Evolutionary conservation across 35 echinoderm and acorn worm species (phyloP), one percentile per base, ranked within the genome.

Genomic region (Ophioderma brevispina): DNA sequence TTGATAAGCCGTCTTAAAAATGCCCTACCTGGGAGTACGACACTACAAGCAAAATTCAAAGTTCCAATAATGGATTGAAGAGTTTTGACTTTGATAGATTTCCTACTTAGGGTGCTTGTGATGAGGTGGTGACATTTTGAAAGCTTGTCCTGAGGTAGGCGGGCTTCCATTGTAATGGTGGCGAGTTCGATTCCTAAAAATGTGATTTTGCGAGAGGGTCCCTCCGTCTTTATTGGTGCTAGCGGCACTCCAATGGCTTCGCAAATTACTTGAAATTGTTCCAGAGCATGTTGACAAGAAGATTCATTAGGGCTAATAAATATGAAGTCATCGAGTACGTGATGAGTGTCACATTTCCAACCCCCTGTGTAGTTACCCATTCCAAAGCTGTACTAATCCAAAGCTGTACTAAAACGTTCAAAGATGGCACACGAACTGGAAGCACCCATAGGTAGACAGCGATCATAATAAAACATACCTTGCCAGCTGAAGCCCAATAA

Each of bases 41-140:
- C n/a, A n/a, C n/a, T n/a, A n/a, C n/a, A n/a, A n/a, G 85, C 89
- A 55, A 85, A 91, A 36, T 91, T 91, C 25, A 91, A 35, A 13
- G 52, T 50, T 0, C 82, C 89, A 1, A 91, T 46, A 21, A 91
- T 33, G 33, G 89, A 91, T 55, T 91, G 81, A 2, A 91, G 38
- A n/a, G n/a, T n/a, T n/a, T n/a, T n/a, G n/a, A n/a, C n/a, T n/a
- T n/a, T n/a, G n/a, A n/a, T n/a, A n/a, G 33, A 43, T 63, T 80
- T 0, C 59, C 35, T 85, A 15, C n/a, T 23, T 5, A 78, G 0
- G 2, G 40, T 32, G 23, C 0, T 18, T 13, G 31, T 28, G n/a
- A 91, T 32, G 19, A 21, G 32, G 21, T 76, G 2, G 1, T 31
- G 32, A 1, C 55, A 31, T 31, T 76, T 28, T 25, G 0, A 1